Conservation (phyloP, 2,888 invertebrate species). For the Ophion slaviceki region DNA sequence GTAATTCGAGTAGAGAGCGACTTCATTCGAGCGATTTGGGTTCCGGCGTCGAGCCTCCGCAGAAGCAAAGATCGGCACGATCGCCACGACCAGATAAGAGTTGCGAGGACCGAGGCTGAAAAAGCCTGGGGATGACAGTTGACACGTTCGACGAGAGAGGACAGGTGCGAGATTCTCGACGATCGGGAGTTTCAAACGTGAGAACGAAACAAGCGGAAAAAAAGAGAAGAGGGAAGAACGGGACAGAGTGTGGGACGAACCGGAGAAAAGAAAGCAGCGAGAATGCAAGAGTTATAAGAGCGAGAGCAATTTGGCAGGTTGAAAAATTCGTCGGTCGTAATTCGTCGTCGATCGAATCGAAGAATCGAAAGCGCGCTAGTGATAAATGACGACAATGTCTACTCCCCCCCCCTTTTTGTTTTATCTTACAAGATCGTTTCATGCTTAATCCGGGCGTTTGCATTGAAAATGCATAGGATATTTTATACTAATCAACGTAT, state of each 20-base stretch:
- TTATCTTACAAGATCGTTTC: not conserved
- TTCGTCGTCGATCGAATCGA: conserved; percentile 41
- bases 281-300: conserved; percentile 49
- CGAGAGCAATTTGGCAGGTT: conserved; percentile 62
- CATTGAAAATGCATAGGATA: not conserved
- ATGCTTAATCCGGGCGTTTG: not conserved
- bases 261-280: conserved; percentile 2
- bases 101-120: not conserved
- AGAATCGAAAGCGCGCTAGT: conserved; percentile 28
- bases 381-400: not conserved
- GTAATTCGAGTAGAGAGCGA: conserved; percentile 57
- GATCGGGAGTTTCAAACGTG: conserved; percentile 43
- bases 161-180: conserved; percentile 60
- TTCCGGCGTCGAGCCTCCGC: not conserved
- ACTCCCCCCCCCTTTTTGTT: not conserved
- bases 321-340: conserved; percentile 58
- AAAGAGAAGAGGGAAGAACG: conserved; percentile 11
- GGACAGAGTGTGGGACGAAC: conserved; percentile 1
- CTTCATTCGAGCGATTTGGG: conserved; percentile 50
- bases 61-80: conserved; percentile 50
- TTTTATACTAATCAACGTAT: no score
- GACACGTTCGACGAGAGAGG: conserved; percentile 61
- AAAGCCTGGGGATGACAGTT: conserved; percentile 49
- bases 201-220: conserved; percentile 51
- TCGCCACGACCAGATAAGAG: conserved; percentile 52